A percentile compares a stretch with the other conserved stretches of the same genome.
phyloP scores from a whole-genome alignment of 2,888 invertebrate genomes.

The Petrolisthes cinctipes region DNA sequence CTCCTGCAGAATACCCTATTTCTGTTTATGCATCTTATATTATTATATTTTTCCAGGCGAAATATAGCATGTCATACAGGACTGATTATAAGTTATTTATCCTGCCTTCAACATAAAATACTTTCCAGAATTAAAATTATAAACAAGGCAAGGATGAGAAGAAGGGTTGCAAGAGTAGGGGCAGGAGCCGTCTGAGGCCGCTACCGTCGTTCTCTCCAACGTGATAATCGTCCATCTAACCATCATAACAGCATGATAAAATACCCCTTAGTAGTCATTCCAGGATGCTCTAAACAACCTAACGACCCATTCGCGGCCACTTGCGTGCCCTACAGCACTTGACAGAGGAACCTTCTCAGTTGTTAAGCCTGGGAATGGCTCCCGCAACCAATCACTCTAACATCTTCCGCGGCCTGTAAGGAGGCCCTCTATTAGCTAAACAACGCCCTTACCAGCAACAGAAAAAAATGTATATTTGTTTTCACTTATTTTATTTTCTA shows the following conservation, averaged over 20 bases:
- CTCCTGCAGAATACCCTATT: too few species aligned
- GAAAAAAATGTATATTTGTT: slow-evolving; percentile 9
- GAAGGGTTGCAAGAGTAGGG: slow-evolving; percentile 10
- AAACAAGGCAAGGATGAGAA: background rate
- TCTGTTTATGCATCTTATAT: too few species aligned
- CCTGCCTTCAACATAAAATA: background rate
- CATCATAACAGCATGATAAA: slow-evolving; percentile 60
- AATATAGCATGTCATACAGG: too few species aligned
- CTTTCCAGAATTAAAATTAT: background rate
- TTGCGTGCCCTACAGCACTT: slow-evolving; percentile 59
- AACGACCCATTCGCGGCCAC: slow-evolving; percentile 61
- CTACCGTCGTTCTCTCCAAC: slow-evolving; percentile 36
- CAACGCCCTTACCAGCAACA: background rate
- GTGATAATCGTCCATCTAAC: slow-evolving; percentile 56
- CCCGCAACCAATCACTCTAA: slow-evolving; percentile 46
- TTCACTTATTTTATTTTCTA: slow-evolving; percentile 21
- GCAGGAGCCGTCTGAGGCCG: slow-evolving; percentile 22
- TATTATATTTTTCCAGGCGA: too few species aligned
- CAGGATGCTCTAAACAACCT: slow-evolving; percentile 61
- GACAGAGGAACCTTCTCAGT: slow-evolving; percentile 41
- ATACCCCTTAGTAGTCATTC: slow-evolving; percentile 51
- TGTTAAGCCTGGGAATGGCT: slow-evolving; percentile 52
- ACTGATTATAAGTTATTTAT: too few species aligned
- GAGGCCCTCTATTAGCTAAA: slow-evolving; percentile 41
- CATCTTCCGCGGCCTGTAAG: slow-evolving; percentile 38